These are phyloP conservation scores for Helleia helle DNA, from an alignment of 2,888 invertebrate genomes.

Conservation along the genomic window DNA sequence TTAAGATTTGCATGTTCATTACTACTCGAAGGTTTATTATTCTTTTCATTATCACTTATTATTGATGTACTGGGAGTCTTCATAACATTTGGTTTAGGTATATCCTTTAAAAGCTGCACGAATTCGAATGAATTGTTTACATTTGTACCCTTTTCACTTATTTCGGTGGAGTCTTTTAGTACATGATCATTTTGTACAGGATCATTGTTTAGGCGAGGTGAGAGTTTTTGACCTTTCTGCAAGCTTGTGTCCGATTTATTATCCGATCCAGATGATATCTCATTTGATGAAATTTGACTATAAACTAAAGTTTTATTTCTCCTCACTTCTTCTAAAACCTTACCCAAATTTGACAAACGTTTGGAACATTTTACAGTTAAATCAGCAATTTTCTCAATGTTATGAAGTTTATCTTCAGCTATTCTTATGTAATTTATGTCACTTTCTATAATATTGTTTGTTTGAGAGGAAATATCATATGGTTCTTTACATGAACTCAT, in stretches of 20 bases:
- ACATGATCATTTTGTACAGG: slow-evolving; percentile 13
- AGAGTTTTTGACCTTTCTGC: slow-evolving; percentile 15
- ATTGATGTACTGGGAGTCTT: slow-evolving; percentile 21
- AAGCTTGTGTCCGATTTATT: slow-evolving; percentile 34
- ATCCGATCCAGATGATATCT: slow-evolving; percentile 47
- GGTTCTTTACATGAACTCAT: slow-evolving; percentile 17
- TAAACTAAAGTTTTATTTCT: slow-evolving; percentile 57
- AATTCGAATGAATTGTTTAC: slow-evolving; percentile 26
- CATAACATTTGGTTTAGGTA: slow-evolving; percentile 41
- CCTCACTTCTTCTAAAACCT: slow-evolving; percentile 62
- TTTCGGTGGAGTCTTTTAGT: not conserved
- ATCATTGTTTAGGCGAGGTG: slow-evolving; percentile 7
- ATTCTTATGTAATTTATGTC: slow-evolving; percentile 50
- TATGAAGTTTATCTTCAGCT: slow-evolving; percentile 58
- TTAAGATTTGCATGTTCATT: slow-evolving; percentile 23
- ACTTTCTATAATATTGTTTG: slow-evolving; percentile 35
- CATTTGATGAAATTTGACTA: slow-evolving; percentile 50
- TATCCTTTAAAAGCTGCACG: slow-evolving; percentile 39
- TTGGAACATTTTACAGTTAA: slow-evolving; percentile 63
- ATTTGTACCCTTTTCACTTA: slow-evolving; percentile 14
- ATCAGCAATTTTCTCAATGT: slow-evolving; percentile 66
- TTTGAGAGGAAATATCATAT: slow-evolving; percentile 48
- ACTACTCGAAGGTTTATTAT: slow-evolving; percentile 9
- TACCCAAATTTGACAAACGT: slow-evolving; percentile 58
- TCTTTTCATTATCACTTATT: slow-evolving; percentile 18